A percentile compares a stretch with the other conserved stretches of the same genome.
Conservation (phyloP, 2,888 invertebrate species). For the Rhagonycha fulva region DNA sequence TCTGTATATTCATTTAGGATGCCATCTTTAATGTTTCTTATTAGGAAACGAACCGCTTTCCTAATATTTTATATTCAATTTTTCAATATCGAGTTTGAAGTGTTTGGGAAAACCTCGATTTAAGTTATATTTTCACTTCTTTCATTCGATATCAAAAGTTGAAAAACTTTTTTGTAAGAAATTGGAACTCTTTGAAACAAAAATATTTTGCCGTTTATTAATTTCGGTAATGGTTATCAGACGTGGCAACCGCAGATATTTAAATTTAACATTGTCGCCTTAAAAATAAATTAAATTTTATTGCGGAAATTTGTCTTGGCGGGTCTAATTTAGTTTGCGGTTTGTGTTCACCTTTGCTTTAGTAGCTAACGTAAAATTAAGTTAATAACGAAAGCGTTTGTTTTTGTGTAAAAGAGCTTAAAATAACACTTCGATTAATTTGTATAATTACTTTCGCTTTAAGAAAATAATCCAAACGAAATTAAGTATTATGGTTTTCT, state of each 20-base stretch:
- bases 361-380: neutral
- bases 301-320: neutral
- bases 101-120: neutral
- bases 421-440: neutral
- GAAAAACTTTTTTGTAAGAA: neutral
- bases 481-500: neutral
- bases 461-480: neutral
- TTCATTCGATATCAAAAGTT: neutral
- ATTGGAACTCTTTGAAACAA: neutral
- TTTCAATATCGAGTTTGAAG: neutral
- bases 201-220: neutral
- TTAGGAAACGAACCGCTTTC: neutral
- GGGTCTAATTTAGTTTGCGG: neutral
- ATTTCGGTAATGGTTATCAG: neutral
- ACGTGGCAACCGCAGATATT: neutral
- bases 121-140: neutral
- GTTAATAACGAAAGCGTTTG: neutral
- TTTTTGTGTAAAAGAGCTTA: neutral
- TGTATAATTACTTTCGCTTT: neutral
- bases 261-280: neutral
- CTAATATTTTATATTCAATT: neutral
- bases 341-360: neutral
- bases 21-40: neutral
- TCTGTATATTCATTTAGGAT: neutral
- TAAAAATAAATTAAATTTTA: neutral